These are phyloP conservation scores for Caenorhabditis angaria DNA, from an alignment of 2,888 invertebrate species.

Conservation along the genomic window DNA sequence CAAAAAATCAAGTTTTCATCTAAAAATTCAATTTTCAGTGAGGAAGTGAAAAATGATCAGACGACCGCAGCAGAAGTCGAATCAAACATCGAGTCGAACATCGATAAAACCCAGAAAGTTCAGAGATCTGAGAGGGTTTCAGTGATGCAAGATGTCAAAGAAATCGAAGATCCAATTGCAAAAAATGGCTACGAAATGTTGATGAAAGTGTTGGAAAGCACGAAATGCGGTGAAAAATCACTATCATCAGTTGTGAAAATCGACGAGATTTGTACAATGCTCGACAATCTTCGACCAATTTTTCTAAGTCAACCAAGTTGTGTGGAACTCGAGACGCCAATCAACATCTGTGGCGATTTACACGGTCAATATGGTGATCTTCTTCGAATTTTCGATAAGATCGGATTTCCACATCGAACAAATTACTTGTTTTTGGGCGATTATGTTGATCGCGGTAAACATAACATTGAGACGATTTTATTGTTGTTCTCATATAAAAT, in stretches of 20 bases:
- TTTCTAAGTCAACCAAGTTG: neutral
- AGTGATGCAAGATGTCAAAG: neutral
- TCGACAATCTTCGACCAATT: neutral
- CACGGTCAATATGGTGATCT: constrained; percentile 62
- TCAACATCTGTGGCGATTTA: constrained; percentile 63
- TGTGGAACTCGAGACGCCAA: constrained; percentile 55
- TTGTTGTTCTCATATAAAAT: constrained; percentile 47
- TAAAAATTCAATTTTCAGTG: neutral
- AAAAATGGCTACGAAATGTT: constrained; percentile 17
- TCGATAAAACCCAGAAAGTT: too few relatives aligned
- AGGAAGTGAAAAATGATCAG: neutral
- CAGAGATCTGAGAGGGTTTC: too few relatives aligned
- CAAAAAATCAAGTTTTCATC: neutral
- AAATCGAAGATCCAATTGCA: neutral
- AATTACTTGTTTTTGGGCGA: constrained; percentile 59
- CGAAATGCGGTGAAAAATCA: constrained; percentile 10
- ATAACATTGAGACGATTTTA: constrained; percentile 42
- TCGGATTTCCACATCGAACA: constrained; percentile 55
- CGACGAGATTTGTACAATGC: constrained; percentile 11
- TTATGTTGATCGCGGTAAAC: constrained; percentile 53
- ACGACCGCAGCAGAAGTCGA: neutral
- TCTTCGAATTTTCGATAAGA: constrained; percentile 59
- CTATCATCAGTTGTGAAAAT: constrained; percentile 2
- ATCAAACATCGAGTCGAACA: too few relatives aligned
- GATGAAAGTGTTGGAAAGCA: constrained; percentile 18